Base-by-base conservation (phyloP, 2,888 invertebrate species). In the Augiades crinisus region DNA sequence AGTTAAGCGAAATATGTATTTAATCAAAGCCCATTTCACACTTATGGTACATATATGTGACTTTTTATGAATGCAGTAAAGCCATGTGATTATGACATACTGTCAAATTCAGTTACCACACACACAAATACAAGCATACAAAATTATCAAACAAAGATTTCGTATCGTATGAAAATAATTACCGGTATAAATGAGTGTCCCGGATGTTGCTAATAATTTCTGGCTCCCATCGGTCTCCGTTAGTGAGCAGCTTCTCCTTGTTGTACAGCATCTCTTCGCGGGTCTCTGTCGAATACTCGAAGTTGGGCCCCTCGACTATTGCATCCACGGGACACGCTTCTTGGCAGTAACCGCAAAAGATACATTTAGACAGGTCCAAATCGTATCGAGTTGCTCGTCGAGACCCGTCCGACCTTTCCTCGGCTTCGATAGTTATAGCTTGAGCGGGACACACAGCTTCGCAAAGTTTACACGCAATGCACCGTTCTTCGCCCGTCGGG, bases 371-470 rank as follows among this genome's bases (percentile, higher is more conserved):
- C 95, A 88, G 59, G 77, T 99, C 99, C 64, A 99, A 99, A 83
- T 99, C 99, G 73, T 99, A 99, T 59, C 99, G 93, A 0, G 96
- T 98, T 0, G 99, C 99, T 59, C 99, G 91, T 36, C 99, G 92
- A 37, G 98, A 98, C 12, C 99, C 99, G 79, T 99, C 99, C 2
- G 93, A 91, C 47, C 99, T 92, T 66, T 97, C 96, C 78, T 99
- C 99, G 0, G 99, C 98, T 78, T 99, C 99, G 71, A 99, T 99
- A 0, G 99, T 99, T 63, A 99, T 99, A 0, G 99, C 95, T 90
- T 99, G 99, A 10, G 99, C 98, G 1, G 99, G 99, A 72, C 99
- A 99, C 70, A 99, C 96, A 0, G 99, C 99, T 84, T 99, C 99
- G 75, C 99, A 99, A 7, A 99, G 91, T 86, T 99, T 99, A 81